Base-by-base conservation (phyloP, 2,113 vertebrate species). In the Desmodus rotundus region DNA sequence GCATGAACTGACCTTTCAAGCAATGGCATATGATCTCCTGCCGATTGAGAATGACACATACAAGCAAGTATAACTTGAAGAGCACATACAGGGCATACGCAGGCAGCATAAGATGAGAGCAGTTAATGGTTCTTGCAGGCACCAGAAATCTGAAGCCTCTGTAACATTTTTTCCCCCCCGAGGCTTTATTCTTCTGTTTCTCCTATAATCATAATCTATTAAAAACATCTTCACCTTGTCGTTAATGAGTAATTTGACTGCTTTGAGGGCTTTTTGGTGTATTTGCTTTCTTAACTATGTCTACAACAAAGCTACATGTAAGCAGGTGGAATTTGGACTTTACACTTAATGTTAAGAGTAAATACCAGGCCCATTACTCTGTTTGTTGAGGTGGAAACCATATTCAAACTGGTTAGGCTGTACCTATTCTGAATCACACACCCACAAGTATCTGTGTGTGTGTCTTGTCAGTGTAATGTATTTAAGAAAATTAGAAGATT, bases 1-100 rank as follows among this genome's bases (percentile, higher is more conserved):
- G 47, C 99, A 99, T 84, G 99, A 99, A 97, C 99, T 99, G 94
- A 99, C 99, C 92, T 99, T 99, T 98, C 99, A 99, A 98, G 99
- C 99, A 98, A 99, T 99, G 99, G 99, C 98, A 16, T 99, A 99
- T 70, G 99, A 99, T 97, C 99, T 99, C n/a, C 98, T 99, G n/a
- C 98, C 99, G 28, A 99, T 99, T 98, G 98, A 99, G 97, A 99
- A 99, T 67, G 99, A 99, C 97, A 99, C 97, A 94, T 99, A 99
- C 98, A 99, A 98, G 99, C 99, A 99, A 99, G 98, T 98, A 98
- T 97, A 97, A 94, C 3, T 74, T 86, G 78, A 90, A 83, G 47
- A 77, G 89, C 78, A 56, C 87, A 15, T 92, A 52, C 63, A 84
- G 80, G 95, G 68, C 86, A 54, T 74, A 15, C 86, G 41, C 12